Base-by-base conservation (phyloP, 1,140 invertebrate genomes). In the Mycetomoellerius zeteki region DNA sequence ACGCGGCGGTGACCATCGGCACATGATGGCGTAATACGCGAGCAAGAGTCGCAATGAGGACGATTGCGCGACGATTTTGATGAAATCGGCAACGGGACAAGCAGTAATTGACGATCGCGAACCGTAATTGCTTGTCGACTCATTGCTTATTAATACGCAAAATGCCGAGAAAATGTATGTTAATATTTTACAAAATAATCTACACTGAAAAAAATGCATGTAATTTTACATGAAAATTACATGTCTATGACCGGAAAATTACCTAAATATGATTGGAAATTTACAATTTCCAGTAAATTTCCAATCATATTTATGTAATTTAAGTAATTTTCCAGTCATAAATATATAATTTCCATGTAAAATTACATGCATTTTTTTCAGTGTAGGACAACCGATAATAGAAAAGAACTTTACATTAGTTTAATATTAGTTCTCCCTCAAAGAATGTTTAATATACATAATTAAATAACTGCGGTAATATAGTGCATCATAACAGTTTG, bases 11-110 rank as follows among this genome's bases (percentile, higher is more conserved):
- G 27, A 19, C 3, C 33, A 27, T 24, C 30, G 24, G 43, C 58
- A 6, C 33, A 37, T 47, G 24, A 56, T 81, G 77, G 78, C 50
- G 78, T 56, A 81, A 81, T 33, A 43, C 50, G 65, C 47, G 78
- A 56, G 10, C 1, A 16, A 54, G n/a, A n/a, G 5, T 58, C 27
- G n/a, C 12, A 14, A 21, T 10, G 6, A 14, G 30, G 21, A 52
- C 50, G 27, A 1, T 37, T n/a, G 50, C 24, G 24, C 24, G 56
- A 27, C 4, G 5, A 33, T 67, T 82, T 65, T 19, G 47, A 60
- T 47, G 54, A 71, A 72, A 82, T 73, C 52, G 12, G 2, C n/a
- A 37, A 27, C 19, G 19, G 21, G 14, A 72, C 5, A 16, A 6
- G 56, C 52, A 3, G 7, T 27, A 21, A 52, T 3, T 21, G 16